Conservation (phyloP, 1,140 invertebrate species). For the Lysiphlebus fabarum region DNA sequence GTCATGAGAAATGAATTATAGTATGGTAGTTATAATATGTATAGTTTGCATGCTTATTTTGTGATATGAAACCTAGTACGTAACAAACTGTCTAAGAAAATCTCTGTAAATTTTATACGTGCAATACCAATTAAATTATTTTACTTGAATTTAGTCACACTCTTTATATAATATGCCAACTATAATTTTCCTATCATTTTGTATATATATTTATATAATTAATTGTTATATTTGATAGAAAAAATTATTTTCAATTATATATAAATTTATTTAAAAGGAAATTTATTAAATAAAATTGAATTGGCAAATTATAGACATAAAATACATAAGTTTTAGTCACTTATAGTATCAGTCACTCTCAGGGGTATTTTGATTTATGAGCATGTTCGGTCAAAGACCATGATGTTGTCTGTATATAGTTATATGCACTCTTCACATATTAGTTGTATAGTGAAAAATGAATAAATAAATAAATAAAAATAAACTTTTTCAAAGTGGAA, state of each 20-base stretch:
- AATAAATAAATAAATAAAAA: no score
- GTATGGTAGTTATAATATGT: slow-evolving; percentile 25
- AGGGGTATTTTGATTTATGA: slow-evolving; percentile 23
- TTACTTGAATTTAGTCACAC: slow-evolving; percentile 10
- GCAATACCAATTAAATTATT: slow-evolving; percentile 29
- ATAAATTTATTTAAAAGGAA: no score
- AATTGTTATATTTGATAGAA: no score
- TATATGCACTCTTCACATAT: slow-evolving; percentile 6
- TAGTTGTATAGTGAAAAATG: background rate
- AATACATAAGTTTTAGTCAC: no score
- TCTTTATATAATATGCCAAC: background rate
- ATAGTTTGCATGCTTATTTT: slow-evolving; percentile 26
- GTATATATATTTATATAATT: background rate
- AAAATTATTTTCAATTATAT: no score
- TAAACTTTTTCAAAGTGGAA: slow-evolving; percentile 1
- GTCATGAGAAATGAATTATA: slow-evolving; percentile 26
- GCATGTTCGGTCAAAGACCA: slow-evolving; percentile 23
- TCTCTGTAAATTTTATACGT: slow-evolving; percentile 30
- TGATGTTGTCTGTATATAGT: slow-evolving; percentile 9
- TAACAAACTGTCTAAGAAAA: slow-evolving; percentile 40
- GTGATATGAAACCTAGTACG: slow-evolving; percentile 38
- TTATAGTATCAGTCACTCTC: slow-evolving; percentile 7
- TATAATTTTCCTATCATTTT: slow-evolving; percentile 3
- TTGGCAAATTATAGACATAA: no score
- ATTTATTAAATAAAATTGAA: no score